Evolutionary conservation across 2,888 invertebrate genomes (phyloP), one percentile per base, ranked within the genome.

Genomic region (Synergus gifuensis): DNA sequence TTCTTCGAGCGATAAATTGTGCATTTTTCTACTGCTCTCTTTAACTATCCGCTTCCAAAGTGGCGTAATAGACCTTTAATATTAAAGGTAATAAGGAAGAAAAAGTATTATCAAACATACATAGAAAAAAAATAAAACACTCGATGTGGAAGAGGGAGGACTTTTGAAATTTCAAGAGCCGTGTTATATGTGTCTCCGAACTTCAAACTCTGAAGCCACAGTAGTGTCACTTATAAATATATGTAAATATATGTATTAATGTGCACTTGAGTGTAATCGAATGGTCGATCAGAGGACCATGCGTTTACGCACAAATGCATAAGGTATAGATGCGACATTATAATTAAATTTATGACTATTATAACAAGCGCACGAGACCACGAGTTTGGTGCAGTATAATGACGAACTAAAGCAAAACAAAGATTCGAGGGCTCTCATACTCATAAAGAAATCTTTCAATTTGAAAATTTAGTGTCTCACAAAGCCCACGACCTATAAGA

Each of bases 11-110:
- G 16, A 58, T 49, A 49, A 12, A 58, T 58, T 58, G 18, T 58
- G 58, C 58, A 58, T 58, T 58, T 58, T 58, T 58, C 58, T 58
- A 58, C 58, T 58, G 58, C 58, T 58, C 58, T 58, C 58, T 58
- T 58, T 58, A 58, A 58, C 16, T 58, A 18, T 58, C 58, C 18
- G 58, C 58, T 58, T 58, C n/a, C 58, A 58, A 58, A 58, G 58
- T 58, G 58, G 18, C 18, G 58, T 58, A 28, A 28, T 28, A 58
- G 58, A 16, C 18, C 18, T 58, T 58, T 58, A 58, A 7, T n/a
- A 18, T n/a, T 58, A 58, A n/a, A 14, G 58, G 16, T n/a, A 58
- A 18, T n/a, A 58, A 18, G 18, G 16, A 58, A 58, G 18, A 58
- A 58, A 8, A 16, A 58, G 4, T 49, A 16, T 36, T 36, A 36